These are phyloP conservation scores for Idaea straminata DNA, from an alignment of 2,888 invertebrate genomes.

Conservation along the genomic window DNA sequence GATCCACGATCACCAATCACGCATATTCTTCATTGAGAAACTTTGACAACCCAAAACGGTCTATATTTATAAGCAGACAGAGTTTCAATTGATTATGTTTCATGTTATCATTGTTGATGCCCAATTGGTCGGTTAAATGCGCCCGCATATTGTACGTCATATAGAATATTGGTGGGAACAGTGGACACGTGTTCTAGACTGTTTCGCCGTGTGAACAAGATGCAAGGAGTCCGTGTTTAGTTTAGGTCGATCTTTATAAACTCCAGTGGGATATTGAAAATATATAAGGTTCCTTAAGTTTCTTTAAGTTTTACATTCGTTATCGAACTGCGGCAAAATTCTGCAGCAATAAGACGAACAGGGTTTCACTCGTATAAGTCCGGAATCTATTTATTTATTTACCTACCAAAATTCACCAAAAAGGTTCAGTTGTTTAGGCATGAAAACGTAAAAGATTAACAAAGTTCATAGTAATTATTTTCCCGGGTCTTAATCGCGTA, in stretches of 20 bases:
- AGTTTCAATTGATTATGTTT: neutral
- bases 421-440: too few species aligned
- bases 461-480: too few species aligned
- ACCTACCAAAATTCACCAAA: too few species aligned
- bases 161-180: conserved; percentile 47
- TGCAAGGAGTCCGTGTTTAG: conserved; percentile 46
- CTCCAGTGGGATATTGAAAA: neutral
- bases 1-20: conserved; percentile 26
- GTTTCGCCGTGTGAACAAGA: conserved; percentile 56
- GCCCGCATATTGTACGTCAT: conserved; percentile 56
- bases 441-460: too few species aligned
- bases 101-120: conserved; percentile 5
- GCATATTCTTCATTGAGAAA: conserved; percentile 1
- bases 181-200: conserved; percentile 58
- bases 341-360: neutral
- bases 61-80: neutral
- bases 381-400: too few species aligned
- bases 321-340: neutral
- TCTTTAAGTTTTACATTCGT: neutral
- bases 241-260: conserved; percentile 26
- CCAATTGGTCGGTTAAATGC: conserved; percentile 44
- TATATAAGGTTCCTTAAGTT: neutral
- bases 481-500: too few species aligned
- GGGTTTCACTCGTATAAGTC: too few species aligned
- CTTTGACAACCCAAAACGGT: neutral